These are phyloP conservation scores for Bombus superbus DNA, from an alignment of 1,140 invertebrate genomes.

Conservation along the genomic window DNA sequence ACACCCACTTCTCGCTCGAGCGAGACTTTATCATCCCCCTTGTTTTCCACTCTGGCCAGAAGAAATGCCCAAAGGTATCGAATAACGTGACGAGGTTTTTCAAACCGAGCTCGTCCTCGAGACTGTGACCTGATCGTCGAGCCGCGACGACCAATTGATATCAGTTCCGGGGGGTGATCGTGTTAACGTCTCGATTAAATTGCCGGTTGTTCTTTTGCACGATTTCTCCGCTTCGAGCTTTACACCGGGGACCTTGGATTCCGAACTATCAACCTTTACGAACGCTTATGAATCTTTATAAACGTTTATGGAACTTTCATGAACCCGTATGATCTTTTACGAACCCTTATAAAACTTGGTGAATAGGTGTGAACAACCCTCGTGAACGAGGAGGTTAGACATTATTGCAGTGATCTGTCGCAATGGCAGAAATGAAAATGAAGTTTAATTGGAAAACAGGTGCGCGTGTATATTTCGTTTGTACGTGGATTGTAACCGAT, in stretches of 20 bases:
- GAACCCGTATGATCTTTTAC: too few species aligned
- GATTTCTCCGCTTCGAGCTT: background rate
- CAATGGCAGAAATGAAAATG: background rate
- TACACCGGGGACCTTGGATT: background rate
- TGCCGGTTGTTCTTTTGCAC: background rate
- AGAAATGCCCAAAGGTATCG: slow-evolving; percentile 72
- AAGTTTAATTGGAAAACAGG: background rate
- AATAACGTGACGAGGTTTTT: slow-evolving; percentile 74
- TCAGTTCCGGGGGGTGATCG: background rate
- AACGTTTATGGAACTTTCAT: background rate
- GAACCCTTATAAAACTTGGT: too few species aligned
- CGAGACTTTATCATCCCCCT: slow-evolving; percentile 12
- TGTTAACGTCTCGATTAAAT: slow-evolving; percentile 5
- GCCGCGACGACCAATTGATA: slow-evolving; percentile 28
- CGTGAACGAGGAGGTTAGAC: background rate
- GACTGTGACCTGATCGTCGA: background rate
- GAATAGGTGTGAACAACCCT: too few species aligned
- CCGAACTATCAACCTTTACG: background rate
- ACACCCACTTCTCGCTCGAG: background rate
- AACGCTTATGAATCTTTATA: background rate
- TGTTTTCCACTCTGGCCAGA: slow-evolving; percentile 26
- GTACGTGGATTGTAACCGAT: background rate
- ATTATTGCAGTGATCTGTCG: background rate
- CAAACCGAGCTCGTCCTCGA: slow-evolving; percentile 36
- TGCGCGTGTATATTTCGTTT: too few species aligned